A percentile compares a stretch with the other conserved stretches of the same genome.
Evolutionary conservation across 2,888 invertebrate species (phyloP).

Genomic region (Altica lythri): DNA sequence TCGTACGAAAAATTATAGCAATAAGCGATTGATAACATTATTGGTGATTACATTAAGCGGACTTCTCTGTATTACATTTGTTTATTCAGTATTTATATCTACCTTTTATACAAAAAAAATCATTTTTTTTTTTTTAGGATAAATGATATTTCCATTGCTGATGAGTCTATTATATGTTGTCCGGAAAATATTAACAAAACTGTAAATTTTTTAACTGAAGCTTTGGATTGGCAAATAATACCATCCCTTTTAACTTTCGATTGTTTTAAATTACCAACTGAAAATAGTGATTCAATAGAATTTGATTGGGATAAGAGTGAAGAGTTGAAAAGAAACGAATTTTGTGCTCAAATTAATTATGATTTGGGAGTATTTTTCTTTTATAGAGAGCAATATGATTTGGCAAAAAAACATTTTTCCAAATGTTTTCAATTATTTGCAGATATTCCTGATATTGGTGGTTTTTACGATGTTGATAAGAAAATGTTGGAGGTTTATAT

Average conservation of each 20-base stretch:
- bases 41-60: too few relatives aligned
- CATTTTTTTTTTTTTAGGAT: constrained; percentile 40
- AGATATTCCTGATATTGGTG: constrained; percentile 39
- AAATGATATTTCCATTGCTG: constrained; percentile 51
- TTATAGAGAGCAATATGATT: constrained; percentile 69
- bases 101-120: too few relatives aligned
- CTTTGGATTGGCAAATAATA: constrained; percentile 48
- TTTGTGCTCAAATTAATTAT: constrained; percentile 78
- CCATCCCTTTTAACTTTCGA: constrained; percentile 58
- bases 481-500: constrained; percentile 66
- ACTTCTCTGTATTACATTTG: too few relatives aligned
- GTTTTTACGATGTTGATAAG: constrained; percentile 50
- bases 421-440: constrained; percentile 60
- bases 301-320: constrained; percentile 73
- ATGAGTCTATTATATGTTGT: constrained; percentile 53
- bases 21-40: too few relatives aligned
- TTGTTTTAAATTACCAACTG: constrained; percentile 66
- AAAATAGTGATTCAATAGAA: constrained; percentile 62
- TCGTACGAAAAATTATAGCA: too few relatives aligned
- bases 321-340: constrained; percentile 70
- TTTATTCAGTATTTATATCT: too few relatives aligned
- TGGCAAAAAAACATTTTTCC: constrained; percentile 67
- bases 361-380: constrained; percentile 73
- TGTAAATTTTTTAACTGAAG: constrained; percentile 52
- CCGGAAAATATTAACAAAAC: constrained; percentile 55